Evolutionary conservation across 1,140 invertebrate species (phyloP), one percentile per base, ranked within the genome.

Genomic region (Amphibalanus amphitrite): DNA sequence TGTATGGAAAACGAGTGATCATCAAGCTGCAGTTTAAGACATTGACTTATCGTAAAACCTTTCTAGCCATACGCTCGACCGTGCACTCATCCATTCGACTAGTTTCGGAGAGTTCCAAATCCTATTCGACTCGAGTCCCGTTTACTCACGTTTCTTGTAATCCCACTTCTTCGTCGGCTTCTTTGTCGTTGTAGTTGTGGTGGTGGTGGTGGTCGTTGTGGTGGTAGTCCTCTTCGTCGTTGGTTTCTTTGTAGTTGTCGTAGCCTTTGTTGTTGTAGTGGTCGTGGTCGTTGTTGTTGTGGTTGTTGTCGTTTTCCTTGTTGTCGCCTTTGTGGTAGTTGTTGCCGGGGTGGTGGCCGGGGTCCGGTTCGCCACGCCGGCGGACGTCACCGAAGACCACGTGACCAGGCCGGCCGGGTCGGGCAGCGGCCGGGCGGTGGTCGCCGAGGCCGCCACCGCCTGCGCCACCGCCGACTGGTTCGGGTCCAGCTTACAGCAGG

Each of bases 401-500:
- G 38, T 38, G 38, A 38, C 38, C 38, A 38, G 38, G 38, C 38
- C 38, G 6, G 38, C 17, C 6, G 38, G 38, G 6, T 6, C 38
- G 38, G 38, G 6, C 38, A n/a, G n/a, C n/a, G n/a, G n/a, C n/a
- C n/a, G n/a, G n/a, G 23, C 47, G 29, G 71, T 69, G 29, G 59
- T 29, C 47, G 67, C 59, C 28, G 69, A 0, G 29, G 25, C 29
- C n/a, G 28, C 28, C 33, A 67, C 29, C 29, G 30, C 13, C 29
- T 70, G 30, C 40, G 72, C 25, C 64, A 67, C 71, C 69, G 73
- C 72, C 29, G 17, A 28, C 68, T 69, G 28, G 28, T n/a, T 68
- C n/a, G 26, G 72, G 59, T 73, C 68, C 17, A 77, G 72, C 29
- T 77, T 70, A 74, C 92, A 95, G 78, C 92, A 95, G 6, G 91